A percentile compares a stretch with the other conserved stretches of the same genome.
phyloP scores from a whole-genome alignment of 1,140 invertebrate species.

The Panagrolaimus sp. region DNA sequence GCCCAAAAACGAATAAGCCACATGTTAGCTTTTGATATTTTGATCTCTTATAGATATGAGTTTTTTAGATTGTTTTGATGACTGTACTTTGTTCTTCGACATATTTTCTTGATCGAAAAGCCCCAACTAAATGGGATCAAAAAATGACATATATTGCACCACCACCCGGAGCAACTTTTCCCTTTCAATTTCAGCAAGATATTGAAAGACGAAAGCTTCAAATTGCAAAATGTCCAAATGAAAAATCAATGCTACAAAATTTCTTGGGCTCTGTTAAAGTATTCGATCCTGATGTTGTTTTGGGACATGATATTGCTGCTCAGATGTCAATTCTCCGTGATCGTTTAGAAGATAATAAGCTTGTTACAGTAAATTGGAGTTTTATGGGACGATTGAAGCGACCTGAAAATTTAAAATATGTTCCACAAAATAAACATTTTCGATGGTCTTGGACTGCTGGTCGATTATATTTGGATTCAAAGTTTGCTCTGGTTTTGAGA shows the following conservation, averaged over 20 bases:
- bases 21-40: conserved; percentile 3
- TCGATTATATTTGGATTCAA: conserved; percentile 33
- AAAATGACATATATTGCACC: background rate
- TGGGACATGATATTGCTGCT: conserved; percentile 25
- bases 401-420: conserved; percentile 19
- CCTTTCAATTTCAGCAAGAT: background rate
- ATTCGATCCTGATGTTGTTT: background rate
- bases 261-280: background rate
- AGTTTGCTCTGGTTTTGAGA: conserved; percentile 15
- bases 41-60: too few species aligned
- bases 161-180: background rate
- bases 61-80: conserved; percentile 35
- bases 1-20: conserved; percentile 23
- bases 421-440: conserved; percentile 26
- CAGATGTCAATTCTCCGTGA: conserved; percentile 29
- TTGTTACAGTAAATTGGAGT: conserved; percentile 24
- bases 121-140: background rate
- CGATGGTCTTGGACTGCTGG: conserved; percentile 46
- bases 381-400: conserved; percentile 33
- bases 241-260: conserved; percentile 14
- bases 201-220: background rate
- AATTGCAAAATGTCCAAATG: conserved; percentile 3
- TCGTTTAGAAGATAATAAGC: conserved; percentile 33
- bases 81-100: conserved; percentile 11
- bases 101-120: background rate